These are phyloP conservation scores for Montipora foliosa DNA, from an alignment of 64 coral and sea anemone species.

Conservation along the genomic window DNA sequence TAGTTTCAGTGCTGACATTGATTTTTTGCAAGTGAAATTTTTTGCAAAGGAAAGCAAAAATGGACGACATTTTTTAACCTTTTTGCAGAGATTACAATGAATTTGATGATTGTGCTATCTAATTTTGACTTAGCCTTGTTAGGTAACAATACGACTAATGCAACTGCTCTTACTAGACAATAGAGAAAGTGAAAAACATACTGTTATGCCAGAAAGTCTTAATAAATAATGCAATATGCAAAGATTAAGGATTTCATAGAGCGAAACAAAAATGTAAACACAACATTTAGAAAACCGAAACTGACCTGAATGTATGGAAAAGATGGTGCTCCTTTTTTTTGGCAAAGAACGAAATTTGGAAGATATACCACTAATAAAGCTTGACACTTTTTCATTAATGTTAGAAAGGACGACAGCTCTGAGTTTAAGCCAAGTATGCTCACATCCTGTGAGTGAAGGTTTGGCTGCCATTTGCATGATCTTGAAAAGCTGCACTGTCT, in stretches of 20 bases:
- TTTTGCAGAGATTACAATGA: no score
- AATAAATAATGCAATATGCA: neutral
- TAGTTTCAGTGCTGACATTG: no score
- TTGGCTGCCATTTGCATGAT: neutral
- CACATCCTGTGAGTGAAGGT: slow-evolving; percentile 30
- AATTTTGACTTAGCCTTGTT: no score
- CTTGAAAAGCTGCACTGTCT: neutral
- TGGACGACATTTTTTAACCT: no score
- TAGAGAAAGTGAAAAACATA: neutral
- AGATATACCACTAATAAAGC: slow-evolving; percentile 22
- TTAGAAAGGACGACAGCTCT: slow-evolving; percentile 31
- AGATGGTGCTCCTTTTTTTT: slow-evolving; percentile 27
- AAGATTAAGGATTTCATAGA: slow-evolving; percentile 43
- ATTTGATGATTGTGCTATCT: no score
- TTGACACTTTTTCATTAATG: slow-evolving; percentile 59
- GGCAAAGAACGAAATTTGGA: slow-evolving; percentile 33
- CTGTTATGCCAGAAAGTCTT: neutral
- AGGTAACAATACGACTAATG: no score
- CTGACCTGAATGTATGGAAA: slow-evolving; percentile 70
- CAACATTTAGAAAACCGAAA: slow-evolving; percentile 41
- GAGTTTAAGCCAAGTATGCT: slow-evolving; percentile 55
- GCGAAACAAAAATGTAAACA: slow-evolving; percentile 28
- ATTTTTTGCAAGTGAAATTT: no score
- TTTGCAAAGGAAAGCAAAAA: no score
- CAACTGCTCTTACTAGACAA: no score